These are phyloP conservation scores for Sciaenops ocellatus DNA, from an alignment of 2,797 vertebrate genomes.

Conservation along the genomic window DNA sequence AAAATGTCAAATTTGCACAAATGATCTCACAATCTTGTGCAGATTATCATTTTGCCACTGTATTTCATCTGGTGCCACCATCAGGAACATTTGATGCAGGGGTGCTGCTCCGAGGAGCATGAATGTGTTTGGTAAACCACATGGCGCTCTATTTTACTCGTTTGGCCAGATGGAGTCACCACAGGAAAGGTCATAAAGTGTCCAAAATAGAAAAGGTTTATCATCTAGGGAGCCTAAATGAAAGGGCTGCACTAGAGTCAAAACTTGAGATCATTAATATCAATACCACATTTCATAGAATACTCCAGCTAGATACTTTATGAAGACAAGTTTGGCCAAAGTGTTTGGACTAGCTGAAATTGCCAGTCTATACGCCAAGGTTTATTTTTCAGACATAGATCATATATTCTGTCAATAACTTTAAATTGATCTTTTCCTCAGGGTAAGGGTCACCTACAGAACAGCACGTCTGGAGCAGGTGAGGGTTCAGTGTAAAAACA, in stretches of 20 bases:
- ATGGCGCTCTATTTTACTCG: background rate
- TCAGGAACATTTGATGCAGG: background rate
- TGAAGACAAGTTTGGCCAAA: background rate
- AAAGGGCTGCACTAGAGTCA: background rate
- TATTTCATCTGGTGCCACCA: conserved; percentile 15
- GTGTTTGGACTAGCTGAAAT: too few species aligned
- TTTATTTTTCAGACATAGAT: background rate
- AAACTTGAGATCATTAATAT: background rate
- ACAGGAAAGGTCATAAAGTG: background rate
- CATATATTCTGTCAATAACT: background rate
- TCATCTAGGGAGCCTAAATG: background rate
- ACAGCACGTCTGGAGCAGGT: background rate
- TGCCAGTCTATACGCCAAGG: background rate
- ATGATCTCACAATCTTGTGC: background rate
- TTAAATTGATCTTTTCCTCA: conserved; percentile 1
- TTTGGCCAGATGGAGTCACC: background rate
- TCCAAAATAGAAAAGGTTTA: background rate
- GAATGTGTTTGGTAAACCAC: background rate
- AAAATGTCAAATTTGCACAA: conserved; percentile 10
- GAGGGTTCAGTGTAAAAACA: background rate
- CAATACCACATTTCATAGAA: background rate
- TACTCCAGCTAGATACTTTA: background rate
- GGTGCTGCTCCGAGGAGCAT: background rate
- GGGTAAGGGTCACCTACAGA: background rate
- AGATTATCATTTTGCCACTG: background rate